Evolutionary conservation across 1,140 invertebrate genomes (phyloP).

Genomic region (Drosophila baimaii): DNA sequence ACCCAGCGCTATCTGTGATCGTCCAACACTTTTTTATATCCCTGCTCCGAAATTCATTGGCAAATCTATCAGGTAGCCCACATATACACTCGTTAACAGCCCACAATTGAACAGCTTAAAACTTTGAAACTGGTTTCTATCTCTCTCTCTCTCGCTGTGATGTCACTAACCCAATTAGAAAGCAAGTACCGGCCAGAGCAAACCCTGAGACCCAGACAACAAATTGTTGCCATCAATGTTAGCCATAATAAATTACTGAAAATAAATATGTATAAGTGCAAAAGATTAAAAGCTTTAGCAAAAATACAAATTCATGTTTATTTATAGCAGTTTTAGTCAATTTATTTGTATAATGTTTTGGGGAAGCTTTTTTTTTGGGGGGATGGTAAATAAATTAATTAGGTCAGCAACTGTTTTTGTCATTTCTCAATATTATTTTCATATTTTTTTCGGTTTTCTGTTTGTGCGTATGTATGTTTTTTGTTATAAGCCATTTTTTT

Average conservation of each 20-base stretch:
- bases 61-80: slow-evolving; percentile 30
- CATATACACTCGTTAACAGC: slow-evolving; percentile 5
- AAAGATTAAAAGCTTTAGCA: slow-evolving; percentile 38
- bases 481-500: slow-evolving; percentile 36
- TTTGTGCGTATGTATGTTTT: slow-evolving; percentile 13
- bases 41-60: slow-evolving; percentile 26
- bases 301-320: slow-evolving; percentile 22
- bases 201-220: slow-evolving; percentile 24
- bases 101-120: slow-evolving; percentile 22
- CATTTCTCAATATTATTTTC: slow-evolving; percentile 70
- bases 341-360: slow-evolving; percentile 36
- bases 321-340: slow-evolving; percentile 29
- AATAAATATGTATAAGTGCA: slow-evolving; percentile 13
- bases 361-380: slow-evolving; percentile 12
- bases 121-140: slow-evolving; percentile 36
- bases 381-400: slow-evolving; percentile 62
- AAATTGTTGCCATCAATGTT: slow-evolving; percentile 25
- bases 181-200: slow-evolving; percentile 36
- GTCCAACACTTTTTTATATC: slow-evolving; percentile 31
- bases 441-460: slow-evolving; percentile 13
- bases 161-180: slow-evolving; percentile 54
- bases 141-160: slow-evolving; percentile 15
- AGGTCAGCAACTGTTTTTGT: slow-evolving; percentile 80
- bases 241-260: slow-evolving; percentile 41
- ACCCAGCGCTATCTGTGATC: slow-evolving; percentile 16